Percentiles rank a stretch among this genome's conserved stretches.
phyloP scores from a whole-genome alignment of 1,140 invertebrate genomes.

The Cyclina sinensis region DNA sequence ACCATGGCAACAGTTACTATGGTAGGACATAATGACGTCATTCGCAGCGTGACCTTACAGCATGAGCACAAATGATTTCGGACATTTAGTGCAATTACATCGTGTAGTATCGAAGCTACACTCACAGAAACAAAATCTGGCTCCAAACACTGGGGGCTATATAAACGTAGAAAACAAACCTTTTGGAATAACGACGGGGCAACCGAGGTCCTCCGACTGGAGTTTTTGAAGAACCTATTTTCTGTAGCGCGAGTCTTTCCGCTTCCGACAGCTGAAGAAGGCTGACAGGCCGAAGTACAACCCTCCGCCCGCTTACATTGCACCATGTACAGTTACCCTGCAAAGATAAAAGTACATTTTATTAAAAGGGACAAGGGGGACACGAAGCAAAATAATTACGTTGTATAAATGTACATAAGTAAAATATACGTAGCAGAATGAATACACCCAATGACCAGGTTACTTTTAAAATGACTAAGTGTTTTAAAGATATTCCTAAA shows the following conservation, averaged over 20 bases:
- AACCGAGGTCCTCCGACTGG: constrained; percentile 94
- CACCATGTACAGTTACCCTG: constrained; percentile 95
- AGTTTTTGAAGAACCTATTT: constrained; percentile 95
- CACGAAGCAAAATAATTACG: too few species aligned
- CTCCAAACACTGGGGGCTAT: too few species aligned
- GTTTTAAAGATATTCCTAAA: too few species aligned
- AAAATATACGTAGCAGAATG: too few species aligned
- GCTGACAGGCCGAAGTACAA: constrained; percentile 91
- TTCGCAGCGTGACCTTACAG: not conserved
- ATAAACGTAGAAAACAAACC: constrained; percentile 87
- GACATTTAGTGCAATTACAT: not conserved
- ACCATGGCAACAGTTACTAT: constrained; percentile 33
- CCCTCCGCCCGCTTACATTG: constrained; percentile 91
- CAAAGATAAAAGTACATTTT: too few species aligned
- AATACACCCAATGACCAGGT: too few species aligned
- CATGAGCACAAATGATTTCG: not conserved
- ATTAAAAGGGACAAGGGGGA: too few species aligned
- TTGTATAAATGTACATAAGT: too few species aligned
- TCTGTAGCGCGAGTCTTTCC: constrained; percentile 93
- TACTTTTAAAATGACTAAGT: too few species aligned
- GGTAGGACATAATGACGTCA: constrained; percentile 27
- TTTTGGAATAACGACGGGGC: constrained; percentile 91
- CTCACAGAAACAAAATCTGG: too few species aligned
- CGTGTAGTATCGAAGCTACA: not conserved
- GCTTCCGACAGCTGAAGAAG: constrained; percentile 93